These are phyloP conservation scores for Lonchura striata DNA, from an alignment of 2,113 vertebrate genomes.

Conservation along the genomic window DNA sequence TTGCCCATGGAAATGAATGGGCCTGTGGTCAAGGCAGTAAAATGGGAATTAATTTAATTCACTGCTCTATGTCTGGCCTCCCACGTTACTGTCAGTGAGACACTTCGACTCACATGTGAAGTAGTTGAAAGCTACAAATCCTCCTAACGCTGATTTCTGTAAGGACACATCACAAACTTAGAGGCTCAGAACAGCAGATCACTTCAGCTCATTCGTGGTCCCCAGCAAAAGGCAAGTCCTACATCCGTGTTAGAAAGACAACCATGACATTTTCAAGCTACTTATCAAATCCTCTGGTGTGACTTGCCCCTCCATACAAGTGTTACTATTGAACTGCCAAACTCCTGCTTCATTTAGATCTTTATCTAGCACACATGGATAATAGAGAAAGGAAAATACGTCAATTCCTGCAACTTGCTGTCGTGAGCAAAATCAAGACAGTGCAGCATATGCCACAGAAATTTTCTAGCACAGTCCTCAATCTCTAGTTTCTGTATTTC, in stretches of 20 bases:
- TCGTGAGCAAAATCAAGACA: neutral
- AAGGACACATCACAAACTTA: neutral
- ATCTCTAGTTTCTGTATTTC: neutral
- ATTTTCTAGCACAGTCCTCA: neutral
- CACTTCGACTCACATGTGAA: rapidly evolving
- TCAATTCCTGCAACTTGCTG: neutral
- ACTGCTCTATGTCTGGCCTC: neutral
- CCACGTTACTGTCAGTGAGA: neutral
- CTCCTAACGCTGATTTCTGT: neutral
- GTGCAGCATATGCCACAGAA: neutral
- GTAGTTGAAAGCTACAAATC: neutral
- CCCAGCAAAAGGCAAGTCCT: neutral
- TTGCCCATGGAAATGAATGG: neutral
- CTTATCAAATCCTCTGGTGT: neutral
- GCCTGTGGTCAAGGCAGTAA: neutral
- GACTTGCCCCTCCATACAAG: neutral
- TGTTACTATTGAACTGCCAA: neutral
- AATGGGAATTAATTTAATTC: neutral
- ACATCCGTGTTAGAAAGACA: neutral
- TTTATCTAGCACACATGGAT: neutral
- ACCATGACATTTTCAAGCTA: neutral
- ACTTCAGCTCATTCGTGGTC: neutral
- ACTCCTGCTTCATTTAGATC: neutral
- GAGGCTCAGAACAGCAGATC: neutral
- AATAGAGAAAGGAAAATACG: rapidly evolving